Evolutionary conservation across 1,140 invertebrate species (phyloP).

Genomic region (Cryptotermes secundus): DNA sequence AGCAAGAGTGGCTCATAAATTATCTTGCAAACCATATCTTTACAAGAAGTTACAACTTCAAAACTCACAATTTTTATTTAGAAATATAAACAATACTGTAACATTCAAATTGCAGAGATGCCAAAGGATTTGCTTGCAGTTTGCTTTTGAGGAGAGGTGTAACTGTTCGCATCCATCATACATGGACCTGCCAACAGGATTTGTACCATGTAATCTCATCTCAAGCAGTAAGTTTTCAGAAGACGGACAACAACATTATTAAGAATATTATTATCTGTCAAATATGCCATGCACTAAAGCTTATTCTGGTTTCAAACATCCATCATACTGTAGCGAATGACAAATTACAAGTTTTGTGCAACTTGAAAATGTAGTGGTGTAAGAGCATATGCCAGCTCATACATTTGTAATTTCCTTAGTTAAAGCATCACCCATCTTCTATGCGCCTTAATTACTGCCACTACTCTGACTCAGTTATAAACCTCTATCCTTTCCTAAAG

Average conservation of each 20-base stretch:
- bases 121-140: constrained; percentile 34
- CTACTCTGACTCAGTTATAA: too few species aligned
- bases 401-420: background rate
- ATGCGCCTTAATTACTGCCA: too few species aligned
- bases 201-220: constrained; percentile 34
- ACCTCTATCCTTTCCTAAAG: too few species aligned
- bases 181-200: constrained; percentile 33
- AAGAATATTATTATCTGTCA: background rate
- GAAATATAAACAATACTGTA: background rate
- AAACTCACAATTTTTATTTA: background rate
- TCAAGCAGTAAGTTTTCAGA: constrained; percentile 27
- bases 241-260: background rate
- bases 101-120: constrained; percentile 27
- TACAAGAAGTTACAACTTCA: background rate
- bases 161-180: constrained; percentile 35
- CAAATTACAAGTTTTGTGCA: background rate
- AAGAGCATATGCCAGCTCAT: background rate
- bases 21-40: too few species aligned
- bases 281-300: too few species aligned
- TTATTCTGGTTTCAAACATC: too few species aligned
- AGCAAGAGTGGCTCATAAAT: too few species aligned
- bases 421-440: too few species aligned
- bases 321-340: background rate
- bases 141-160: constrained; percentile 35
- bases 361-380: too few species aligned